phyloP scores from a whole-genome alignment of 2,888 invertebrate species.

The Drosophila pseudotakahashii region DNA sequence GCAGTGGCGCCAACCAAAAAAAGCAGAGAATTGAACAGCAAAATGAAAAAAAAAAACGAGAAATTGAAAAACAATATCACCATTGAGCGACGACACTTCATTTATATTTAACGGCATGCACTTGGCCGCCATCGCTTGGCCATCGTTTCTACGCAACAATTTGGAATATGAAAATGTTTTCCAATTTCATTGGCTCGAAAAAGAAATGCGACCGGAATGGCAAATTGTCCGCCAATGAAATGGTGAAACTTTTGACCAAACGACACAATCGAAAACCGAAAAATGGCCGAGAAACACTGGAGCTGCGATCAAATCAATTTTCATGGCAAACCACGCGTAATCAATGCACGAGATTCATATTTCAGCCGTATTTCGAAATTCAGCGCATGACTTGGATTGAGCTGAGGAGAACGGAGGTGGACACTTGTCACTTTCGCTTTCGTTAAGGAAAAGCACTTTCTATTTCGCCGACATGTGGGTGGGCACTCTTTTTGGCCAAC shows the following conservation, averaged over 20 bases:
- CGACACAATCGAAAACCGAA: slow-evolving; percentile 17
- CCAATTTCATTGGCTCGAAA: slow-evolving; percentile 69
- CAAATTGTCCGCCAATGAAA: slow-evolving; percentile 59
- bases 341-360: slow-evolving; percentile 75
- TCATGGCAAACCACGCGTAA: slow-evolving; percentile 55
- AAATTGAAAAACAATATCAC: slow-evolving; percentile 36
- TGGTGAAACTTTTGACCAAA: slow-evolving; percentile 63
- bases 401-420: slow-evolving; percentile 4
- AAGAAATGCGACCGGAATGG: slow-evolving; percentile 64
- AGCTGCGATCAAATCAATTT: slow-evolving; percentile 56
- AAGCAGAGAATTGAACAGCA: slow-evolving; percentile 16
- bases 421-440: slow-evolving; percentile 72
- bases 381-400: slow-evolving; percentile 54
- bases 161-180: slow-evolving; percentile 63
- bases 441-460: slow-evolving; percentile 71
- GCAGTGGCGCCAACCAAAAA: slow-evolving; percentile 43
- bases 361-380: slow-evolving; percentile 59
- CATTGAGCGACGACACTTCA: slow-evolving; percentile 42
- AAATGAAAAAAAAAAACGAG: slow-evolving; percentile 13
- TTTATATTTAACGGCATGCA: slow-evolving; percentile 67
- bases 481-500: slow-evolving; percentile 26
- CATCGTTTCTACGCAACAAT: slow-evolving; percentile 75
- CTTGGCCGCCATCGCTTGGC: slow-evolving; percentile 48
- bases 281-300: slow-evolving; percentile 3
- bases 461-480: slow-evolving; percentile 56